Evolutionary conservation across 2,113 vertebrate species (phyloP), one percentile per base, ranked within the genome.

Genomic region (Stigmatopora nigra): DNA sequence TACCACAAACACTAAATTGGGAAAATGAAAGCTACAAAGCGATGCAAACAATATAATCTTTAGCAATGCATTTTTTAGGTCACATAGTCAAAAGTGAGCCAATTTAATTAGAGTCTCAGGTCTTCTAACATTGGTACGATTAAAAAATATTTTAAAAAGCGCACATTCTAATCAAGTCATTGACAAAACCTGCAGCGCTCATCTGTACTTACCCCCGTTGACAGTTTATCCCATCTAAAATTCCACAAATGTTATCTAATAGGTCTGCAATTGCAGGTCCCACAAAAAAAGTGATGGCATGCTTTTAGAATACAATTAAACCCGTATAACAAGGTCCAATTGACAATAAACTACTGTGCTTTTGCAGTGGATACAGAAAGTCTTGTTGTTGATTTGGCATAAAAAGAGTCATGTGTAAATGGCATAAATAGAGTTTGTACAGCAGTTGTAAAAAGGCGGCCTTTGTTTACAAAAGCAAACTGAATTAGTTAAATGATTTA

Each of bases 261-360:
- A 68, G 64, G 45, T 74, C 61, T 53, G 17, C 55, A 71, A 81
- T 78, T 84, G 82, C 86, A 86, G 82, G 79, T 87, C 79, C 60
- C 76, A 86, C 80, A 55, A 55, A 85, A 68, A 82, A 80, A 86
- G 76, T 75, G 65, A 70, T 52, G 61, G 80, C 83, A 87, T 87
- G 85, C 83, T 67, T 78, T 36, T 14, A 9, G 64, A 74, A 77
- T 52, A 61, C 5, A 48, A 47, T 45, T 1, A n/a, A 63, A 65
- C 65, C 65, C 62, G n/a, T 55, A 45, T 19, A 14, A 45, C 16
- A 44, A 60, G 13, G 5, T 14, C 36, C 38, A 19, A 4, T 44
- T n/a, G 45, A 46, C 5, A 22, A 22, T 14, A 12, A 7, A 44
- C 58, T 5, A 14, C 36, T 44, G 36, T 44, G 36, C 58, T 19